These are phyloP conservation scores for Calliopsis andreniformis DNA, from an alignment of 1,140 invertebrate genomes.

Conservation along the genomic window DNA sequence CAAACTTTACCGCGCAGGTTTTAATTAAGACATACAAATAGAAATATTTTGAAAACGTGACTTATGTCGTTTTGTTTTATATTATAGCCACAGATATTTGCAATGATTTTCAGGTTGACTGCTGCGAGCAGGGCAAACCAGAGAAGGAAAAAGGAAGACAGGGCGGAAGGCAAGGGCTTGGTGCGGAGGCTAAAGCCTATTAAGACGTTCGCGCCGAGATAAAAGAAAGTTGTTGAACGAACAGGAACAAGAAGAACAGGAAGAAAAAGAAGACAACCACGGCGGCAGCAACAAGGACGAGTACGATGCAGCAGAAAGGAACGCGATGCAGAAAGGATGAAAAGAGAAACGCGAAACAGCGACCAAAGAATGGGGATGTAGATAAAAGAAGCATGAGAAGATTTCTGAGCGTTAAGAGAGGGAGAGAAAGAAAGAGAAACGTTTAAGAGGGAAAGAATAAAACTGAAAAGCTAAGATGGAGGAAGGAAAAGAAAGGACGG, in stretches of 20 bases:
- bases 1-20: too few species aligned
- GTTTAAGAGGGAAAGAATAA: slow-evolving; percentile 54
- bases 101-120: background rate
- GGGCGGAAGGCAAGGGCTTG: background rate
- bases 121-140: background rate
- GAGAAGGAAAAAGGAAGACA: slow-evolving; percentile 7
- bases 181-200: slow-evolving; percentile 73
- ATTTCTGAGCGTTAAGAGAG: background rate
- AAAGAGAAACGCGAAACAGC: slow-evolving; percentile 22
- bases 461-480: slow-evolving; percentile 6
- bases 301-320: background rate
- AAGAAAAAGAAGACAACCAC: slow-evolving; percentile 44
- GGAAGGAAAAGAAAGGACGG: too few species aligned
- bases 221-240: slow-evolving; percentile 73
- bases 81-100: too few species aligned
- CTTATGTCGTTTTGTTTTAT: too few species aligned
- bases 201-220: slow-evolving; percentile 79
- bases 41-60: too few species aligned
- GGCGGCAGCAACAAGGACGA: background rate
- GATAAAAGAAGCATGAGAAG: slow-evolving; percentile 22
- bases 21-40: too few species aligned
- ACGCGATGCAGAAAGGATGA: slow-evolving; percentile 27
- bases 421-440: slow-evolving; percentile 48
- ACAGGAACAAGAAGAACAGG: slow-evolving; percentile 36
- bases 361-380: slow-evolving; percentile 20